phyloP scores from a whole-genome alignment of 1,140 invertebrate genomes.

The Carposina sasakii region DNA sequence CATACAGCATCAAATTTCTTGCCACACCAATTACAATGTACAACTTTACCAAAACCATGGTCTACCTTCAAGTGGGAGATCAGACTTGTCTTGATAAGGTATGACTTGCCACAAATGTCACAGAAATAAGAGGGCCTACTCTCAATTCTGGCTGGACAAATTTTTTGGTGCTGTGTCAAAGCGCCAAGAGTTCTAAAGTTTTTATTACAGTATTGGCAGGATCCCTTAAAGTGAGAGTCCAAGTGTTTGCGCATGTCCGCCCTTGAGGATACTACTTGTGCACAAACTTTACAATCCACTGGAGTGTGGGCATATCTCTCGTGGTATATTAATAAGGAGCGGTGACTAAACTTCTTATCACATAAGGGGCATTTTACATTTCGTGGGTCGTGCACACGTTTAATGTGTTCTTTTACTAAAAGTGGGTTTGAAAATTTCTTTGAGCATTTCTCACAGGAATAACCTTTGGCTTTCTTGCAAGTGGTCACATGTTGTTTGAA shows the following conservation, averaged over 20 bases:
- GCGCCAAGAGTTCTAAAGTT: conserved; percentile 34
- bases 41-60: conserved; percentile 45
- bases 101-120: conserved; percentile 51
- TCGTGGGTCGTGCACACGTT: conserved; percentile 47
- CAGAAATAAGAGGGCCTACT: conserved; percentile 35
- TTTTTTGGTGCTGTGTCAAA: conserved; percentile 34
- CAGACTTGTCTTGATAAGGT: conserved; percentile 38
- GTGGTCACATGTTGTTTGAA: conserved; percentile 34
- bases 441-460: conserved; percentile 36
- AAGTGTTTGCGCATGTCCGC: conserved; percentile 35
- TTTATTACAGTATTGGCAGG: conserved; percentile 37
- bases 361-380: conserved; percentile 42
- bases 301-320: conserved; percentile 33
- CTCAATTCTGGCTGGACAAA: conserved; percentile 32
- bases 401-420: conserved; percentile 38
- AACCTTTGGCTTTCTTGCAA: no score
- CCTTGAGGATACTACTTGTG: conserved; percentile 41
- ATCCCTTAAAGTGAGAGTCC: conserved; percentile 35
- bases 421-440: conserved; percentile 37
- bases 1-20: conserved; percentile 54
- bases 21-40: conserved; percentile 45
- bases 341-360: conserved; percentile 45
- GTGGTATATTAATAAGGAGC: conserved; percentile 40
- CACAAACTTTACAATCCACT: conserved; percentile 44
- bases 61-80: conserved; percentile 43